Base-by-base conservation (phyloP, 2,888 invertebrate species). In the Lumbricus terrestris region DNA sequence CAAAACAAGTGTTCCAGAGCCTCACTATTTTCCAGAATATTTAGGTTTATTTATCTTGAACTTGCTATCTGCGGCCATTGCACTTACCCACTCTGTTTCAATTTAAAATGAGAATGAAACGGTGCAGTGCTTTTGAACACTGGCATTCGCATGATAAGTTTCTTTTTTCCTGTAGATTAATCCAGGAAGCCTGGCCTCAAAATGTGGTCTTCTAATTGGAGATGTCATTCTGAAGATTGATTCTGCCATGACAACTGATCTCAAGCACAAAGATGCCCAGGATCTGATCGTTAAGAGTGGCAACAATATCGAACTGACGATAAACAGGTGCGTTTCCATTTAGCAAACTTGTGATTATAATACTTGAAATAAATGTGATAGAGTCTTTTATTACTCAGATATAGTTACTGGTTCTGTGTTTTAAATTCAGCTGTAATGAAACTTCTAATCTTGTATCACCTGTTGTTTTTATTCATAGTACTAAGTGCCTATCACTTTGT, bases 191-290 rank as follows among this genome's bases (percentile, higher is more conserved):
- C 91, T 95, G 90, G 95, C 95, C 40, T 93, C 94, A 34, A 94
- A 94, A 91, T 94, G 94, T 93, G 95, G 95, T 42, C 92, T 95
- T 47, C 93, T 93, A 90, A 93, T 93, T 91, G 95, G 95, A 89
- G 95, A 95, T 92, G 92, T 93, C 91, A 94, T 95, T 92, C 92
- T 94, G 88, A 94, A 93, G 91, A 95, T 95, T 89, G 94, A 94
- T 88, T 94, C 92, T 90, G 92, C 92, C 35, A 91, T 92, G 29
- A 93, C 94, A 15, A 93, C 93, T 20, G 91, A 90, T 8, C 90
- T 95, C 90, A 93, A 92, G 90, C 95, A 95, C 92, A 94, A 94
- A 91, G 94, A 95, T 89, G 95, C 95, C 47, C 95, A 95, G 92
- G 94, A 94, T 90, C 91, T 92, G 40, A 94, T 95, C 90, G 89